phyloP scores from a whole-genome alignment of 1,140 invertebrate species.

The Zaprionus africanus region DNA sequence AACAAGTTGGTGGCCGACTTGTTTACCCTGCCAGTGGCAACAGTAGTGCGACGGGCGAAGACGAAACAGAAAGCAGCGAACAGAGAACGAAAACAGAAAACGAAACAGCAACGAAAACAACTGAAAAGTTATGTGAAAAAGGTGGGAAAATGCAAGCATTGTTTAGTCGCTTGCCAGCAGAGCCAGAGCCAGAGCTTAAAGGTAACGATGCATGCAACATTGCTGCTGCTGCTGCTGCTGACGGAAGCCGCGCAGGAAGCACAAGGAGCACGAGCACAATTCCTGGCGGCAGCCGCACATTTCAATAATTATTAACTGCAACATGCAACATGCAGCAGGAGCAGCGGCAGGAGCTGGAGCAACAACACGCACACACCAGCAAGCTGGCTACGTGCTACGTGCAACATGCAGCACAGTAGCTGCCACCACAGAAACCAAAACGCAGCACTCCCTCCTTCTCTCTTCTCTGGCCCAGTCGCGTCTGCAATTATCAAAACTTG shows the following conservation, averaged over 20 bases:
- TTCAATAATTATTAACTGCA: slow-evolving; percentile 83
- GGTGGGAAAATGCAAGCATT: slow-evolving; percentile 83
- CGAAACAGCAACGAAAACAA: slow-evolving; percentile 59
- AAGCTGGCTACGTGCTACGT: slow-evolving; percentile 35
- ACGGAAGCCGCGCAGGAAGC: slow-evolving; percentile 78
- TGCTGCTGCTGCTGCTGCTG: slow-evolving; percentile 30
- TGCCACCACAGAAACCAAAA: slow-evolving; percentile 32
- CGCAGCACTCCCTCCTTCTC: not conserved
- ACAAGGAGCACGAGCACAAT: slow-evolving; percentile 76
- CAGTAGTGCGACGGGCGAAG: slow-evolving; percentile 43
- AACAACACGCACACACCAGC: slow-evolving; percentile 13
- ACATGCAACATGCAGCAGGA: slow-evolving; percentile 69
- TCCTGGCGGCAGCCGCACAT: slow-evolving; percentile 78
- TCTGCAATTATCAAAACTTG: slow-evolving; percentile 81
- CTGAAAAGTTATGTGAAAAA: slow-evolving; percentile 80
- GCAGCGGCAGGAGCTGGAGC: slow-evolving; percentile 21
- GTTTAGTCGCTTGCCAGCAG: slow-evolving; percentile 64
- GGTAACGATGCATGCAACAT: slow-evolving; percentile 81
- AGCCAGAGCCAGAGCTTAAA: too few relatives aligned
- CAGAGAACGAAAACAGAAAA: not conserved
- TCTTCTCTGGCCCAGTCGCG: slow-evolving; percentile 10
- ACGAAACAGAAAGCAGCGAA: slow-evolving; percentile 30
- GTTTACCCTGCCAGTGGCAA: slow-evolving; percentile 75
- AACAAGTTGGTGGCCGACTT: slow-evolving; percentile 79
- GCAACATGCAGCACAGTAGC: slow-evolving; percentile 70